These are phyloP conservation scores for Spodoptera exigua DNA, from an alignment of 2,888 invertebrate species.

Conservation along the genomic window DNA sequence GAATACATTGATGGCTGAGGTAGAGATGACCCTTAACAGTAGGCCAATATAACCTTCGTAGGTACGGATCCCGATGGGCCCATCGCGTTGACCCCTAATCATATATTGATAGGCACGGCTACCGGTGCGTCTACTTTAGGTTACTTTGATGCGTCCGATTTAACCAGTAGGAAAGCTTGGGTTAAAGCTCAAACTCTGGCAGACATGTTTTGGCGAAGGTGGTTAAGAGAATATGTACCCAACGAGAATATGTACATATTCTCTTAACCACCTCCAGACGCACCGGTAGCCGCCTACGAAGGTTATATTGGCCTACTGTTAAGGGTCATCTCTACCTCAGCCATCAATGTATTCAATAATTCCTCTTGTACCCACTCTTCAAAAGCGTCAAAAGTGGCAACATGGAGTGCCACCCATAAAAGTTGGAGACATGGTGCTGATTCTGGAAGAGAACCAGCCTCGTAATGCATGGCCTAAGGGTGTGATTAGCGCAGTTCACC, in stretches of 20 bases:
- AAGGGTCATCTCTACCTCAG: slow-evolving; percentile 13
- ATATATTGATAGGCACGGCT: slow-evolving; percentile 11
- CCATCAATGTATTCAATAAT: slow-evolving; percentile 16
- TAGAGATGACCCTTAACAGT: slow-evolving; percentile 10
- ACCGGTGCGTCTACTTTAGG: slow-evolving; percentile 2
- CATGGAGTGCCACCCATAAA: background rate
- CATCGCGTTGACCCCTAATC: slow-evolving; percentile 1
- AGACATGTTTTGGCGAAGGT: slow-evolving; percentile 24
- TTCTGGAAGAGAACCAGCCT: slow-evolving; percentile 1
- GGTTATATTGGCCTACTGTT: slow-evolving; percentile 17
- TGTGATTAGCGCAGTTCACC: slow-evolving; percentile 10
- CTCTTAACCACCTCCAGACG: slow-evolving; percentile 11
- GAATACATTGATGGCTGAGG: slow-evolving; percentile 25
- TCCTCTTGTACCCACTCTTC: slow-evolving; percentile 20
- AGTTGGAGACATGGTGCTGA: slow-evolving; percentile 5
- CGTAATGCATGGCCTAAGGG: slow-evolving; percentile 18
- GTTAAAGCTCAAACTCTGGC: slow-evolving; percentile 7
- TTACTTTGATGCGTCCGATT: slow-evolving; percentile 1
- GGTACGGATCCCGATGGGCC: background rate
- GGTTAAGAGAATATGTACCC: slow-evolving; percentile 26
- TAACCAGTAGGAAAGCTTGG: slow-evolving; percentile 7
- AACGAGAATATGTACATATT: too few species aligned
- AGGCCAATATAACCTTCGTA: slow-evolving; percentile 8
- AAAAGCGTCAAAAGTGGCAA: slow-evolving; percentile 3
- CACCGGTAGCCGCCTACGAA: slow-evolving; percentile 1